These are phyloP conservation scores for Gerris lacustris DNA, from an alignment of 2,888 invertebrate species.

Conservation along the genomic window DNA sequence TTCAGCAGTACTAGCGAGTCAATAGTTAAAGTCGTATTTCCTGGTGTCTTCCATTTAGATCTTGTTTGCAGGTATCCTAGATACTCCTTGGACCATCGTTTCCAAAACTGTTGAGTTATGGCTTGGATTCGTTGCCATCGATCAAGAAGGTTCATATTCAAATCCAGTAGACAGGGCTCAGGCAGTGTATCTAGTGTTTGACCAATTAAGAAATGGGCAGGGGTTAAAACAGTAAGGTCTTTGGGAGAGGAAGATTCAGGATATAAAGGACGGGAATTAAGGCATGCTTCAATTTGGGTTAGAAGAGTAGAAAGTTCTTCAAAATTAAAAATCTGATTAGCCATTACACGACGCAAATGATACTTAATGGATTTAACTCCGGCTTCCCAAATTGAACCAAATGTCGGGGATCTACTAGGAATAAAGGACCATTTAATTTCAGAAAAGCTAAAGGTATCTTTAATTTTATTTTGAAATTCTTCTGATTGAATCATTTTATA, in stretches of 20 bases:
- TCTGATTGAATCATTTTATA: not conserved
- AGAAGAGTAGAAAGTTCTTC: conserved; percentile 18
- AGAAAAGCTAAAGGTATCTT: not conserved
- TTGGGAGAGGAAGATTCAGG: conserved; percentile 16
- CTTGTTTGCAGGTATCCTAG: not conserved
- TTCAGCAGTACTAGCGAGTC: not conserved
- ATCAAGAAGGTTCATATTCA: not conserved
- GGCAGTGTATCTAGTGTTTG: not conserved
- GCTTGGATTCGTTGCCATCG: not conserved
- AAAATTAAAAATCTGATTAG: conserved; percentile 10
- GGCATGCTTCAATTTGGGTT: not conserved
- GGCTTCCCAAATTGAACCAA: conserved; percentile 20
- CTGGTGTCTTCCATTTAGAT: not conserved
- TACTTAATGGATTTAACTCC: conserved; percentile 15
- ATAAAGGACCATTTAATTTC: conserved; percentile 16
- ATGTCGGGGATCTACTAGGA: conserved; percentile 16
- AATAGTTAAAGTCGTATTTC: not conserved
- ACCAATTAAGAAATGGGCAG: conserved; percentile 14
- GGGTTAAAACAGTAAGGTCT: conserved; percentile 13
- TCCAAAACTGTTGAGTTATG: not conserved
- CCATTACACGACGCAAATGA: conserved; percentile 14
- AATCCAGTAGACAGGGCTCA: not conserved
- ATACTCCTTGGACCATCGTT: not conserved
- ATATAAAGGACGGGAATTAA: conserved; percentile 18
- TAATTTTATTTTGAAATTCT: not conserved